Base-by-base conservation (phyloP, 2,888 invertebrate genomes). In the Parnassius apollo region DNA sequence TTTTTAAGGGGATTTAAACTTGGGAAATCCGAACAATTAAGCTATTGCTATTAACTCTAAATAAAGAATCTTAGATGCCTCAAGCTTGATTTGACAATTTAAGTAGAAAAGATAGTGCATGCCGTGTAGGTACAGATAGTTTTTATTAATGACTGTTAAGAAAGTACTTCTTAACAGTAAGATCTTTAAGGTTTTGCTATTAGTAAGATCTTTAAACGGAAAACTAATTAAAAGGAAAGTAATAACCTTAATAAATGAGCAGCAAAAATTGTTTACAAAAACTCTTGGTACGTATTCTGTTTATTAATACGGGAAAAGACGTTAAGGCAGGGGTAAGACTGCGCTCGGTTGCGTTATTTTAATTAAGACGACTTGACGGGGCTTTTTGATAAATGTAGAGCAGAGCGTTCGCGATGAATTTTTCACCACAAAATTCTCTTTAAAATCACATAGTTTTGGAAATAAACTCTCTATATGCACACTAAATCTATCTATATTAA, bases 291-390 rank as follows among this genome's bases (percentile, higher is more conserved):
- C 59, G 57, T 52, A 42, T 45, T 62, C 57, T 46, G 57, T 57
- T 42, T 59, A 51, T 60, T 46, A 57, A 50, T 50, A 44, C 45
- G 59, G 45, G 45, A 42, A 52, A 46, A 51, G 59, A 56, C 56
- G 50, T 52, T 42, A 51, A 52, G 59, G 49, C 64, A 25, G 48
- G 58, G 57, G 61, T 11, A 48, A 42, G 48, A 61, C 45, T 56
- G 57, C 64, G 60, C 65, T 68, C 64, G 53, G 61, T 58, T 65
- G 61, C 63, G 57, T 68, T 65, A 70, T 71, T 73, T 71, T 74
- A 73, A 74, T 74, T 74, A 72, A 73, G 71, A 70, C 65, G 52
- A 46, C 48, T 66, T 59, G 50, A 35, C 57, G 51, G 46, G 58
- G 57, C 60, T 59, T 58, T 69, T 69, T 69, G 65, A 70, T 66